A percentile compares a stretch with the other conserved stretches of the same genome.
Conservation (phyloP, 1,140 invertebrate genomes). For the Globodera rostochiensis region DNA sequence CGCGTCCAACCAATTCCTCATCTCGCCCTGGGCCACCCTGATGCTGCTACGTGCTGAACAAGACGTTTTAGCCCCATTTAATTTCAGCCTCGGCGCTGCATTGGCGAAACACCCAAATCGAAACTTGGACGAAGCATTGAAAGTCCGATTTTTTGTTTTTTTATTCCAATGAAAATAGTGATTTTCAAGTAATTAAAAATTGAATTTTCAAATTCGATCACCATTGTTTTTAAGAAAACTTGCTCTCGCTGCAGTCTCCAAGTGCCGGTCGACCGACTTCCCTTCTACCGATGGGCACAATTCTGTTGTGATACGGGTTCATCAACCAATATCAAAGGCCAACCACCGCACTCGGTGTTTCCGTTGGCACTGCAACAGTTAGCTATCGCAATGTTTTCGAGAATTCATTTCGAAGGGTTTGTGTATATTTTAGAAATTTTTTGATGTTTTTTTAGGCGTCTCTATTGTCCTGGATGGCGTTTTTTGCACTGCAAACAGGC, state of each 20-base stretch:
- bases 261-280: conserved; percentile 34
- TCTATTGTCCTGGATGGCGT: conserved; percentile 35
- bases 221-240: conserved; percentile 33
- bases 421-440: neutral
- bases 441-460: conserved; percentile 26
- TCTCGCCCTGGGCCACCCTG: conserved; percentile 46
- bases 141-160: conserved; percentile 6
- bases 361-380: conserved; percentile 47
- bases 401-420: conserved; percentile 32
- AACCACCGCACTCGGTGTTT: conserved; percentile 31
- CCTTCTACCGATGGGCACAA: conserved; percentile 47
- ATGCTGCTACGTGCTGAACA: conserved; percentile 42
- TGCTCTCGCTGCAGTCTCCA: conserved; percentile 34
- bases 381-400: conserved; percentile 31
- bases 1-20: conserved; percentile 7
- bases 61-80: conserved; percentile 15
- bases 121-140: conserved; percentile 42
- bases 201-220: too few relatives aligned
- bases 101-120: conserved; percentile 40
- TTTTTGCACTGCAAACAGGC: conserved; percentile 28
- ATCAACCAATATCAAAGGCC: neutral
- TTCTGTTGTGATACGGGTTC: conserved; percentile 16
- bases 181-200: too few relatives aligned
- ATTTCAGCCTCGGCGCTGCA: conserved; percentile 10
- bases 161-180: neutral